phyloP scores from a whole-genome alignment of 2,113 vertebrate species.

The Dryoscopus gambensis region DNA sequence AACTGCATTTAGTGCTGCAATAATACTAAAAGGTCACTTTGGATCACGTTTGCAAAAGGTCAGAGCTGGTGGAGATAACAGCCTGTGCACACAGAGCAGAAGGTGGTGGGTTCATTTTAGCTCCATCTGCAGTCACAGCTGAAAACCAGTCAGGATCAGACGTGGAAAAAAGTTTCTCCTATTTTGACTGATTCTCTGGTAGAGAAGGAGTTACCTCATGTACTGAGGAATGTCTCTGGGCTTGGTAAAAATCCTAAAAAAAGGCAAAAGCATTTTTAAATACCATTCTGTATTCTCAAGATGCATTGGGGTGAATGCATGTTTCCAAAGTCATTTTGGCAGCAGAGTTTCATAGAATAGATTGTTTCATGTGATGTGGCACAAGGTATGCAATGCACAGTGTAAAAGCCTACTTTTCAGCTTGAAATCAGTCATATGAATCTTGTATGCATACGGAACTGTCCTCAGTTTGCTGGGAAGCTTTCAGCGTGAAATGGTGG shows the following conservation, averaged over 20 bases:
- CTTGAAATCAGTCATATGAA: background rate
- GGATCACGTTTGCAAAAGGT: constrained; percentile 59
- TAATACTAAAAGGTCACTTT: constrained; percentile 56
- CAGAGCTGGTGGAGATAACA: constrained; percentile 27
- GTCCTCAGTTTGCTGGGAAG: background rate
- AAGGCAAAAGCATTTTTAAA: background rate
- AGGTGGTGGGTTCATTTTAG: background rate
- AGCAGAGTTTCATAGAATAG: background rate
- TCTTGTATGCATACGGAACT: background rate
- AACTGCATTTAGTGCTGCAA: constrained; percentile 47
- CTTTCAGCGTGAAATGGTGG: background rate
- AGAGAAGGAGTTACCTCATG: background rate
- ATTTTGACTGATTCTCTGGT: background rate
- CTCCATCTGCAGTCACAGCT: background rate
- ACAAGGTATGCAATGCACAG: background rate
- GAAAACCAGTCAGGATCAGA: background rate
- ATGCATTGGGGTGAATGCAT: background rate
- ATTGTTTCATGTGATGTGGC: background rate
- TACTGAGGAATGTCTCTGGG: background rate
- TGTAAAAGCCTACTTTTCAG: background rate
- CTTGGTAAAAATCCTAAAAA: background rate
- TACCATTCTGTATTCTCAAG: background rate
- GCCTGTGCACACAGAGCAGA: background rate
- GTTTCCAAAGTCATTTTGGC: background rate
- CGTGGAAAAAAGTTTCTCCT: background rate